These are phyloP conservation scores for Macroglossus sobrinus DNA, from an alignment of 2,113 vertebrate species.

Conservation along the genomic window DNA sequence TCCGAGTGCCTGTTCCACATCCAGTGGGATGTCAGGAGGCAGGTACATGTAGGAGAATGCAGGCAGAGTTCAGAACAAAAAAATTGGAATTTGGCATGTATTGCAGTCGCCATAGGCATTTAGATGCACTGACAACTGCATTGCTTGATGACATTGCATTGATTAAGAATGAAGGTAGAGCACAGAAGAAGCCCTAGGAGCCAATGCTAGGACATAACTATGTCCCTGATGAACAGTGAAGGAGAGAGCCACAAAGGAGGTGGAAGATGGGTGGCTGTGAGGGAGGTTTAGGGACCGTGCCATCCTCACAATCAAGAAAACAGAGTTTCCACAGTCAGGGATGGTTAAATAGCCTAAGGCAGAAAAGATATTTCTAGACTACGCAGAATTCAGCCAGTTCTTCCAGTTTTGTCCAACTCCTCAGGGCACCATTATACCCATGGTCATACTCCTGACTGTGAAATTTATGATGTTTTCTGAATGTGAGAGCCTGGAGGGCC, in stretches of 20 bases:
- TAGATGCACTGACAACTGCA: background rate
- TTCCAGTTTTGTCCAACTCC: background rate
- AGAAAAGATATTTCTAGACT: too few species aligned
- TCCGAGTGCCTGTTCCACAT: too few species aligned
- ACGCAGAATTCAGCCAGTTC: background rate
- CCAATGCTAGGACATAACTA: background rate
- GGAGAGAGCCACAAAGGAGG: background rate
- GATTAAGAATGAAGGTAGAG: background rate
- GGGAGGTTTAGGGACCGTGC: background rate
- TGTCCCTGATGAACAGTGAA: background rate
- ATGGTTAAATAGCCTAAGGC: background rate
- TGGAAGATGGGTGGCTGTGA: too few species aligned
- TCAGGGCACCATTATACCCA: background rate
- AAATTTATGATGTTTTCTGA: background rate
- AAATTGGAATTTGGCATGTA: too few species aligned
- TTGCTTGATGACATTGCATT: background rate
- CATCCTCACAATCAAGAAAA: background rate
- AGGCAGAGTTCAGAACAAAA: background rate
- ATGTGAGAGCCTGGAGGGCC: background rate
- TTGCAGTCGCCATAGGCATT: background rate
- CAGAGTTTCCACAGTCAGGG: background rate
- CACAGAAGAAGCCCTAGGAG: background rate
- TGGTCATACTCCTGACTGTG: accelerated
- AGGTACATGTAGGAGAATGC: background rate
- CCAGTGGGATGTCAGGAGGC: background rate